These are phyloP conservation scores for Crossaster papposus DNA, from an alignment of 53 echinoderm and acorn worm species.

Conservation along the genomic window DNA sequence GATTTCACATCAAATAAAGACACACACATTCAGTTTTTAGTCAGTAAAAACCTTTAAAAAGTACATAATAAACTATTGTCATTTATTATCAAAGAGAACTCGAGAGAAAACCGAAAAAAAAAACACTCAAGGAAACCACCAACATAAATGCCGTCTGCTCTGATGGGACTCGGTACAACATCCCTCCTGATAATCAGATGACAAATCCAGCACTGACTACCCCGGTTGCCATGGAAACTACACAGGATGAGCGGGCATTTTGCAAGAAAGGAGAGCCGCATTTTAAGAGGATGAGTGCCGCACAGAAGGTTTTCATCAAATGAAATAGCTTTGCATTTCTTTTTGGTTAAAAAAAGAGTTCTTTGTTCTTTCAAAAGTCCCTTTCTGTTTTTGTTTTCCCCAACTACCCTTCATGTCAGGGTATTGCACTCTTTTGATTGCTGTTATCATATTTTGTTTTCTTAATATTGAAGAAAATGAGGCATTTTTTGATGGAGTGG, in stretches of 20 bases:
- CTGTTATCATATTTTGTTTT: not conserved
- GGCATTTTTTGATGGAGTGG: not conserved
- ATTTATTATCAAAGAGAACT: constrained; percentile 11
- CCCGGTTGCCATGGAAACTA: constrained; percentile 46
- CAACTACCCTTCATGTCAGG: not conserved
- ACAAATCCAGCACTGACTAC: constrained; percentile 48
- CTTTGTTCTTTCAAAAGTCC: not conserved
- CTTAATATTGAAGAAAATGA: constrained; percentile 25
- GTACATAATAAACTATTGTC: not conserved
- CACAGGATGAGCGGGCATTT: constrained; percentile 36
- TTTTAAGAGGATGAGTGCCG: constrained; percentile 14
- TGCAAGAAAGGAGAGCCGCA: constrained; percentile 13
- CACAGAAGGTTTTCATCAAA: constrained; percentile 6
- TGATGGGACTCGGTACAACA: constrained; percentile 1
- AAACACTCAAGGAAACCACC: not conserved
- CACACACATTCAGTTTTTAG: not conserved
- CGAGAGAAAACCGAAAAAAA: not conserved
- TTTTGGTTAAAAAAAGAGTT: not conserved
- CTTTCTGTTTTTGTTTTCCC: not conserved
- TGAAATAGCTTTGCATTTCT: not conserved
- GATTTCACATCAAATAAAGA: not conserved
- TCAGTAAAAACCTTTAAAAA: not conserved
- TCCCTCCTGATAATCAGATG: constrained; percentile 26
- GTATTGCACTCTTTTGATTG: not conserved
- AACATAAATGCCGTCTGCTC: not conserved